Percentiles rank a stretch among this genome's conserved stretches.
Conservation (phyloP, 2,888 invertebrate genomes). For the Spodoptera littoralis region DNA sequence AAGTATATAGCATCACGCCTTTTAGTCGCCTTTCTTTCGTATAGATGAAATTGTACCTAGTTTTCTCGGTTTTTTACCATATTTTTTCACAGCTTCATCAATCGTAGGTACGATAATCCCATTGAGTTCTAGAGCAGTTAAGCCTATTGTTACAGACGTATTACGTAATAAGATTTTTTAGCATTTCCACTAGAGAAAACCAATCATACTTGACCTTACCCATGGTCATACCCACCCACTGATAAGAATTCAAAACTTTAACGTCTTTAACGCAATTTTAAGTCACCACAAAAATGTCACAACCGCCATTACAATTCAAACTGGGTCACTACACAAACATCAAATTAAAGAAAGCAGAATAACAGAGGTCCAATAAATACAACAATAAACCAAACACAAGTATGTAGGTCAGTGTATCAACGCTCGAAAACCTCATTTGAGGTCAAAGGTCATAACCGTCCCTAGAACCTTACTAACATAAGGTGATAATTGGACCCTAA, state of each 20-base stretch:
- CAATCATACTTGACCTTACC: too few relatives aligned
- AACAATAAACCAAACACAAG: conserved; percentile 40
- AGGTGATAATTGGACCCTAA: conserved; percentile 80
- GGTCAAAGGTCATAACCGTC: conserved; percentile 78
- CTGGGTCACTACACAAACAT: conserved; percentile 49
- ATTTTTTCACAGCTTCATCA: too few relatives aligned
- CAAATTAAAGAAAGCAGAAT: conserved; percentile 50
- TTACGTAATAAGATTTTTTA: too few relatives aligned
- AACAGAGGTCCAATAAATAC: conserved; percentile 34
- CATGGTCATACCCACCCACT: too few relatives aligned
- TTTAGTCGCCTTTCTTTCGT: too few relatives aligned
- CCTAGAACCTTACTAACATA: conserved; percentile 68
- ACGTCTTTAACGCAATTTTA: not conserved
- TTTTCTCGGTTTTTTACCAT: too few relatives aligned
- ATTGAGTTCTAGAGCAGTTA: too few relatives aligned
- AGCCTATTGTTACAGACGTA: too few relatives aligned
- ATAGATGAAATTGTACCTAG: too few relatives aligned
- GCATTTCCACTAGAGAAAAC: too few relatives aligned
- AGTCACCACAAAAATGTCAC: conserved; percentile 26
- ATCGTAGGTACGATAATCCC: too few relatives aligned
- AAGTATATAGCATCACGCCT: conserved; percentile 7
- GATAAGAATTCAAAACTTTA: too few relatives aligned
- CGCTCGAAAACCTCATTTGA: conserved; percentile 56
- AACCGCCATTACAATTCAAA: conserved; percentile 21
- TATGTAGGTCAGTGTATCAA: conserved; percentile 73